A percentile compares a stretch with the other conserved stretches of the same genome.
These are phyloP conservation scores for Cynaeus angustus DNA, from an alignment of 2,888 invertebrate genomes.

Conservation along the genomic window DNA sequence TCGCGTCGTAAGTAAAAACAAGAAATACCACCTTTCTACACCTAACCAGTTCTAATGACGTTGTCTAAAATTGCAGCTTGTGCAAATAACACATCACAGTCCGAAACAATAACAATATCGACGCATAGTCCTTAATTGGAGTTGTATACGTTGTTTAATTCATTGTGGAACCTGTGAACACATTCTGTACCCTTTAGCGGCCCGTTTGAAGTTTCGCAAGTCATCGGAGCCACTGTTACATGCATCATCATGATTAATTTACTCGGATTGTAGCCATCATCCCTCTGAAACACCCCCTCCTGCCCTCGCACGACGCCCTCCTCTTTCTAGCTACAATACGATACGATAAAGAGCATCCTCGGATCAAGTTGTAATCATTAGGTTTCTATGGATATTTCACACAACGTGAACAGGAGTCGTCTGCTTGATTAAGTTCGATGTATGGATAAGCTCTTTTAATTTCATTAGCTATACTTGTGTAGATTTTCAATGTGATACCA, in stretches of 20 bases:
- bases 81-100: slow-evolving; percentile 38
- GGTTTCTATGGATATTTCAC: slow-evolving; percentile 43
- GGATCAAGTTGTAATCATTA: slow-evolving; percentile 50
- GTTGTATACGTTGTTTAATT: slow-evolving; percentile 46
- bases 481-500: slow-evolving; percentile 34
- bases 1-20: neutral
- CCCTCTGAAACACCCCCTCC: slow-evolving; percentile 47
- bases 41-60: neutral
- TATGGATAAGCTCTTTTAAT: slow-evolving; percentile 32
- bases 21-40: neutral
- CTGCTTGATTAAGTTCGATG: slow-evolving; percentile 37
- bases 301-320: slow-evolving; percentile 22
- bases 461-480: slow-evolving; percentile 48
- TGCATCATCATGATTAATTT: slow-evolving; percentile 68
- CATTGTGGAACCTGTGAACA: slow-evolving; percentile 21
- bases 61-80: slow-evolving; percentile 19
- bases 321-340: slow-evolving; percentile 29
- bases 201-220: slow-evolving; percentile 48
- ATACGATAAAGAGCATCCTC: slow-evolving; percentile 46
- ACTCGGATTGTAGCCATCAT: slow-evolving; percentile 59
- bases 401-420: slow-evolving; percentile 38
- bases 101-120: slow-evolving; percentile 44
- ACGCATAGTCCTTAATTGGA: slow-evolving; percentile 45
- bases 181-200: slow-evolving; percentile 35
- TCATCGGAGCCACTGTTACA: slow-evolving; percentile 51